Base-by-base conservation (phyloP, 1,140 invertebrate genomes). In the Zaprionus kolodkinae region DNA sequence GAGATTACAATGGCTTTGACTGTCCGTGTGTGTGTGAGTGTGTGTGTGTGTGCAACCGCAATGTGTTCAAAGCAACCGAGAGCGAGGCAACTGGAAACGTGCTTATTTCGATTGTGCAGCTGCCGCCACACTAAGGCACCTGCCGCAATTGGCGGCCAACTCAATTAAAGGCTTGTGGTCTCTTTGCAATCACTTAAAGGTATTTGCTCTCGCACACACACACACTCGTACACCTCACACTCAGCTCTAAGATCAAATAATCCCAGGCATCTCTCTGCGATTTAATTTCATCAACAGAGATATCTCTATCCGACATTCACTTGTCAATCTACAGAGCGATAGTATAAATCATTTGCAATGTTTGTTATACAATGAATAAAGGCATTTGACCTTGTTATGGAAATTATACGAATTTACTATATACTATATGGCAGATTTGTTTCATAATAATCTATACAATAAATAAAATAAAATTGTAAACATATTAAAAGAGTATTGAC, bases 121-220 rank as follows among this genome's bases (percentile, higher is more conserved):
- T 48, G 60, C 48, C 55, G n/a, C n/a, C n/a, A n/a, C n/a, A 48
- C 52, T 65, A 50, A 56, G 61, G 56, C 63, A 45, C 40, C 40
- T 45, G 40, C 15, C 21, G 35, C 72, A 70, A 52, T 70, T 70
- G 72, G 21, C 48, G 67, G 72, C 55, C 72, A 76, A 72, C 84
- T 79, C 84, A 83, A 86, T 86, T 86, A 80, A 88, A 69, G 73
- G 65, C 79, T 87, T 82, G 84, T 48, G 76, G 76, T 88, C 63
- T 25, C 62, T 71, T 70, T 68, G 59, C 35, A 54, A 70, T 50
- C 57, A 61, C 62, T 66, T 72, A 62, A 72, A 60, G 55, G 13
- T 55, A 55, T 55, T 55, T 30, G 52, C 52, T 33, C 45, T 48
- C 45, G 45, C 45, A 48, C 15, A 48, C 3, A 21, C 21, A 6